These are phyloP conservation scores for Tuberolachnus salignus DNA, from an alignment of 2,888 invertebrate species.

Conservation along the genomic window DNA sequence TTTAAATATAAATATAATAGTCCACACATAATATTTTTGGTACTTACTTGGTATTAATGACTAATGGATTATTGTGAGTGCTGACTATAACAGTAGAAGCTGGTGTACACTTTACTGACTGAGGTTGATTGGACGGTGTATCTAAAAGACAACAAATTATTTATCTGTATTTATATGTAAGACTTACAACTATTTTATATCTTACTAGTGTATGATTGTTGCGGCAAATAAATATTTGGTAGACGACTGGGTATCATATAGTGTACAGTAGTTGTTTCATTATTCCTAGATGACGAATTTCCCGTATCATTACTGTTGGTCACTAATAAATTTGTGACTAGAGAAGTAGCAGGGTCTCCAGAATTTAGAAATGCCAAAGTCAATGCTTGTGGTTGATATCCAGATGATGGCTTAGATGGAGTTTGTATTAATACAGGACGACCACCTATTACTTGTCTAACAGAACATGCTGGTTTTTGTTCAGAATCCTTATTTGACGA, in stretches of 20 bases:
- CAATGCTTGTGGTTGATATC: conserved; percentile 52
- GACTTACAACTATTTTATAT: background rate
- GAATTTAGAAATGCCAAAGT: conserved; percentile 57
- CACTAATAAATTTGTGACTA: conserved; percentile 49
- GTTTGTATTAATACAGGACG: conserved; percentile 50
- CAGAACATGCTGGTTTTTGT: conserved; percentile 50
- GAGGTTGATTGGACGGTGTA: conserved; percentile 40
- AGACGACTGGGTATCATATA: conserved; percentile 48
- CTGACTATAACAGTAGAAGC: conserved; percentile 51
- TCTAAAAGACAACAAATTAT: conserved; percentile 4
- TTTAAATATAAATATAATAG: too few species aligned
- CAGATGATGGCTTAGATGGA: conserved; percentile 34
- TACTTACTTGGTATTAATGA: conserved; percentile 44
- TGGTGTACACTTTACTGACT: conserved; percentile 29
- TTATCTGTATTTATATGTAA: background rate
- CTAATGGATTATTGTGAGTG: conserved; percentile 38
- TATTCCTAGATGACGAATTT: conserved; percentile 26
- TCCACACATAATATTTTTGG: background rate
- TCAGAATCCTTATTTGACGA: conserved; percentile 46
- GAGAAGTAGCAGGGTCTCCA: conserved; percentile 54
- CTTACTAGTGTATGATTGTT: conserved; percentile 36
- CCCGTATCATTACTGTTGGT: conserved; percentile 35
- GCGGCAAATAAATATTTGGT: conserved; percentile 46
- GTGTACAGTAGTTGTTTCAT: conserved; percentile 52
- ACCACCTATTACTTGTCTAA: conserved; percentile 41